Conservation (phyloP, 2,888 invertebrate species). For the Euproctis similis region DNA sequence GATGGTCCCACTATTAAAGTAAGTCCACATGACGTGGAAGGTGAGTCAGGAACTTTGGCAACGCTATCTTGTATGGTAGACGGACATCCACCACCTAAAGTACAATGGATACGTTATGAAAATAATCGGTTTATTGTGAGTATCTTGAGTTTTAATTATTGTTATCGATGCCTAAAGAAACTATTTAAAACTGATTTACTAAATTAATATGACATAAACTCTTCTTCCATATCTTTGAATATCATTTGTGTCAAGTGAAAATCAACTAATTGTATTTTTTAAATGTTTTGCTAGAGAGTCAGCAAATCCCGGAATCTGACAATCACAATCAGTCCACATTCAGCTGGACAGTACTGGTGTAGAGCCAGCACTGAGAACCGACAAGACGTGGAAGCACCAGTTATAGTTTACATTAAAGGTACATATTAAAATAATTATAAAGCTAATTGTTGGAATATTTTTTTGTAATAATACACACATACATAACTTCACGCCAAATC, state of each 20-base stretch:
- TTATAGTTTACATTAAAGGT: conserved; percentile 86
- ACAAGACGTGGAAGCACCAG: conserved; percentile 87
- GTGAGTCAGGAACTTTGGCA: conserved; percentile 84
- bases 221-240: no score
- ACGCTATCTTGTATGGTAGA: conserved; percentile 89
- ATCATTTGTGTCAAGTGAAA: no score
- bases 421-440: conserved; percentile 15
- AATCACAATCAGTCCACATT: conserved; percentile 82
- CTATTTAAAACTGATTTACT: no score
- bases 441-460: no score
- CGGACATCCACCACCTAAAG: conserved; percentile 91
- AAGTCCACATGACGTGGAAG: conserved; percentile 85
- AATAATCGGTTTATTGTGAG: conserved; percentile 77
- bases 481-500: no score
- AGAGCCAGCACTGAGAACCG: conserved; percentile 91
- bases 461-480: no score
- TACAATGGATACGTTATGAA: conserved; percentile 90
- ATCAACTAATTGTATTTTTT: no score
- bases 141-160: conserved; percentile 9
- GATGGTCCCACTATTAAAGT: conserved; percentile 88
- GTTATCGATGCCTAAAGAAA: no score
- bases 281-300: conserved; percentile 68
- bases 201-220: no score
- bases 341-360: conserved; percentile 92
- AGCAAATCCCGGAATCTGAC: conserved; percentile 86